Evolutionary conservation across 2,113 vertebrate genomes (phyloP).

Genomic region (Cochlearius cochlearius): DNA sequence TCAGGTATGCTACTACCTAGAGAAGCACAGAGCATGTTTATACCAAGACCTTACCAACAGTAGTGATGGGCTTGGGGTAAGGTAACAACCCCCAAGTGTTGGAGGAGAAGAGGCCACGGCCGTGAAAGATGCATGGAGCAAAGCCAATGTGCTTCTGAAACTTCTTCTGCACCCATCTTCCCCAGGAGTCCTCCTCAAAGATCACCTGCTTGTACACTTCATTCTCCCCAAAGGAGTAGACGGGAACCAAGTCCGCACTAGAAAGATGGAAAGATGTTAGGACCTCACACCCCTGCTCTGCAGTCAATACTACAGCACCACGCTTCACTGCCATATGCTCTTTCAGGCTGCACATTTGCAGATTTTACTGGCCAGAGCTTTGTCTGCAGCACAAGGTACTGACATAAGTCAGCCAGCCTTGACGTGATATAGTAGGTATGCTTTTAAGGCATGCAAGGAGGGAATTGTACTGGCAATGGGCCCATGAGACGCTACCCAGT

Average conservation of each 20-base stretch:
- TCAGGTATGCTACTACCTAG: background rate
- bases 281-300: background rate
- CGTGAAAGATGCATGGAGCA: conserved; percentile 93
- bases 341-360: background rate
- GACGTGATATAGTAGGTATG: rapidly evolving
- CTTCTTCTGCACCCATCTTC: conserved; percentile 83
- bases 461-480: background rate
- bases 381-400: background rate
- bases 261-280: background rate
- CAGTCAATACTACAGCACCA: background rate
- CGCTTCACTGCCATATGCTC: rapidly evolving
- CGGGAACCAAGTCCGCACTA: conserved; percentile 92
- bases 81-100: conserved; percentile 90
- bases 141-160: conserved; percentile 94
- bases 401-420: background rate
- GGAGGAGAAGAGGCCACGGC: conserved; percentile 88
- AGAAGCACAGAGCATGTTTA: background rate
- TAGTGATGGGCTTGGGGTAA: conserved; percentile 90
- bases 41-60: conserved; percentile 79
- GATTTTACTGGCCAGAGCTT: background rate
- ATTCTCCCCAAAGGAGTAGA: conserved; percentile 95
- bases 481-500: background rate
- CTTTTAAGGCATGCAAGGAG: background rate
- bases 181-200: conserved; percentile 88
- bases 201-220: conserved; percentile 92